Evolutionary conservation across 1,140 invertebrate genomes (phyloP).

Genomic region (Lordiphosa stackelbergi): DNA sequence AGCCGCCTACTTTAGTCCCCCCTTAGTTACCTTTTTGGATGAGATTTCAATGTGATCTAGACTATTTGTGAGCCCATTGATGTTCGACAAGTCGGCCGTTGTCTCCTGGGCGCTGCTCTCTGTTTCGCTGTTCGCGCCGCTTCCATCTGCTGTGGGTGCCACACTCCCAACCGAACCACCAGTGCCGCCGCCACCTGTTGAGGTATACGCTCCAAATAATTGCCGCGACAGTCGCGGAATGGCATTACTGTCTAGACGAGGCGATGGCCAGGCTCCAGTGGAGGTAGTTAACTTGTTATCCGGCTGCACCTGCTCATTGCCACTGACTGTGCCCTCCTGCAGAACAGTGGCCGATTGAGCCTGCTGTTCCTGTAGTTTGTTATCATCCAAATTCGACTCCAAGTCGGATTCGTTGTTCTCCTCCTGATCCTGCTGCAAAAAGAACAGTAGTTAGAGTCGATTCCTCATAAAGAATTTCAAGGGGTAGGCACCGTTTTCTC

Average conservation of each 20-base stretch:
- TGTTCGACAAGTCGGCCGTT: constrained; percentile 31
- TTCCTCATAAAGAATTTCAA: neutral
- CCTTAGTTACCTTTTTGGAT: constrained; percentile 64
- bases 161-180: neutral
- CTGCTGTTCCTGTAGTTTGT: constrained; percentile 37
- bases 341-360: constrained; percentile 16
- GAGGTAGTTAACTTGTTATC: constrained; percentile 42
- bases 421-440: constrained; percentile 58
- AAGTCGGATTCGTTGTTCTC: constrained; percentile 76
- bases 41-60: constrained; percentile 65
- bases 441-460: neutral
- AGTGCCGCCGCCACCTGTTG: constrained; percentile 15
- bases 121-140: constrained; percentile 58
- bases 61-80: constrained; percentile 62
- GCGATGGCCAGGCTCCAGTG: constrained; percentile 44
- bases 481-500: constrained; percentile 54
- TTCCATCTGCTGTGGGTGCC: constrained; percentile 30
- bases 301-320: constrained; percentile 15
- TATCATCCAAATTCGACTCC: constrained; percentile 64
- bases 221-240: constrained; percentile 55
- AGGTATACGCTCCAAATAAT: constrained; percentile 40
- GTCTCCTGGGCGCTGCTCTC: constrained; percentile 62
- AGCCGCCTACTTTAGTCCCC: neutral
- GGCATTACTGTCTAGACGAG: constrained; percentile 38
- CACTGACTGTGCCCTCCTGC: constrained; percentile 9